Conservation (phyloP, 2,113 vertebrate genomes). For the Xenus cinereus region DNA sequence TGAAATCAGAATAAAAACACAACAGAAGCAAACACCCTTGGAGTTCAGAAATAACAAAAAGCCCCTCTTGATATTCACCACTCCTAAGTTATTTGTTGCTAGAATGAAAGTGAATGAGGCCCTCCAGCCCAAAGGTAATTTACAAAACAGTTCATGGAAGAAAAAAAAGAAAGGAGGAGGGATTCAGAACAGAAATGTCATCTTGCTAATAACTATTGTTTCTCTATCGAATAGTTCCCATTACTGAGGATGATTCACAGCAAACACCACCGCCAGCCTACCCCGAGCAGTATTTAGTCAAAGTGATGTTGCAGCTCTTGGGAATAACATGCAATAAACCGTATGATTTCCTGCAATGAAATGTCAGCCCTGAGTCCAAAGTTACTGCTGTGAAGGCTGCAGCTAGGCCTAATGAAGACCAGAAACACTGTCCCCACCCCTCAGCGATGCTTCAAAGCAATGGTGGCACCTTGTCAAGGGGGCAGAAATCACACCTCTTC, state of each 20-base stretch:
- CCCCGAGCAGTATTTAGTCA: not conserved
- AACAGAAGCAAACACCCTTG: not conserved
- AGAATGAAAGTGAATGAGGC: not conserved
- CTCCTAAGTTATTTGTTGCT: not conserved
- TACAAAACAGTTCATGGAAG: not conserved
- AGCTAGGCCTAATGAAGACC: not conserved
- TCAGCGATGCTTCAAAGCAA: not conserved
- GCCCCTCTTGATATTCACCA: not conserved
- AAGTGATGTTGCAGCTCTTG: not conserved
- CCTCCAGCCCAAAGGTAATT: not conserved
- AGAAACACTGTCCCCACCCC: rapidly evolving
- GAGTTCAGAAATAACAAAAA: not conserved
- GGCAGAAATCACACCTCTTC: not conserved
- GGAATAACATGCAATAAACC: not conserved
- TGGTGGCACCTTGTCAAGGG: not conserved
- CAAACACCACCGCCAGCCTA: not conserved
- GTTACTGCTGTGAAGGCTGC: not conserved
- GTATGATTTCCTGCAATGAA: not conserved
- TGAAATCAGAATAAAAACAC: not conserved
- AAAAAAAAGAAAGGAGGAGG: not conserved
- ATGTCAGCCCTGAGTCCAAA: not conserved
- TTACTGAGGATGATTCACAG: not conserved
- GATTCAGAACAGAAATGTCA: not conserved
- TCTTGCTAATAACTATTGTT: not conserved
- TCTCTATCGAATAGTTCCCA: not conserved